phyloP scores from a whole-genome alignment of 2,797 vertebrate species.

The Pampus argenteus region DNA sequence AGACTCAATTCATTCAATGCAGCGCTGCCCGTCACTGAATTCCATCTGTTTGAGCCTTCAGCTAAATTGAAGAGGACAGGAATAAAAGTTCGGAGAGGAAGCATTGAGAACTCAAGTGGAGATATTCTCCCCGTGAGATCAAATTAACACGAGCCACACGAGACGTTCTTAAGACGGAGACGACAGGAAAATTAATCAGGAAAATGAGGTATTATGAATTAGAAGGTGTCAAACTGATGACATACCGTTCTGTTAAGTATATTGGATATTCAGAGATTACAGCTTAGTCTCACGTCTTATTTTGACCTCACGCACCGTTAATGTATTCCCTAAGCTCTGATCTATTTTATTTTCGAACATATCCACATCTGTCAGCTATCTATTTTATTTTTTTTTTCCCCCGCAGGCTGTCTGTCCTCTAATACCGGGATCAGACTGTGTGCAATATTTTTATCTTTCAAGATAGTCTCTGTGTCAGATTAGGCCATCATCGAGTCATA shows the following conservation, averaged over 20 bases:
- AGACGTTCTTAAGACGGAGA: constrained; percentile 46
- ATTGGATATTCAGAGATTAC: constrained; percentile 22
- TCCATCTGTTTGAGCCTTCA: constrained; percentile 64
- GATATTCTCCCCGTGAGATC: constrained; percentile 56
- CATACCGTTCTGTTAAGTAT: constrained; percentile 38
- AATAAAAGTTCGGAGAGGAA: constrained; percentile 58
- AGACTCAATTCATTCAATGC: constrained; percentile 31
- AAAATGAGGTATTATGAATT: constrained; percentile 62
- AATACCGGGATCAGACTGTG: background rate
- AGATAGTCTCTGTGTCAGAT: constrained; percentile 8
- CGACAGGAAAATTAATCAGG: constrained; percentile 63
- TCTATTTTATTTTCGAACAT: constrained; percentile 30
- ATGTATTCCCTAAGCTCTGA: constrained; percentile 24
- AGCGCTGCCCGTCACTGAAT: constrained; percentile 7
- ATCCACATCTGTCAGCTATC: constrained; percentile 7
- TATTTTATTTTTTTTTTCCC: background rate
- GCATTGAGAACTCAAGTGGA: constrained; percentile 54
- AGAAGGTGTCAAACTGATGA: constrained; percentile 53
- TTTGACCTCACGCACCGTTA: constrained; percentile 24
- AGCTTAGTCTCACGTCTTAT: constrained; percentile 22
- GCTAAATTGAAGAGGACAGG: constrained; percentile 55
- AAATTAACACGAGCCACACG: constrained; percentile 60
- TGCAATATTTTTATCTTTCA: background rate
- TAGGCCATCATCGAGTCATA: background rate
- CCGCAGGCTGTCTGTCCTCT: background rate